Evolutionary conservation across 2,797 vertebrate species (phyloP).

Genomic region (Pseudochromis fuscus): DNA sequence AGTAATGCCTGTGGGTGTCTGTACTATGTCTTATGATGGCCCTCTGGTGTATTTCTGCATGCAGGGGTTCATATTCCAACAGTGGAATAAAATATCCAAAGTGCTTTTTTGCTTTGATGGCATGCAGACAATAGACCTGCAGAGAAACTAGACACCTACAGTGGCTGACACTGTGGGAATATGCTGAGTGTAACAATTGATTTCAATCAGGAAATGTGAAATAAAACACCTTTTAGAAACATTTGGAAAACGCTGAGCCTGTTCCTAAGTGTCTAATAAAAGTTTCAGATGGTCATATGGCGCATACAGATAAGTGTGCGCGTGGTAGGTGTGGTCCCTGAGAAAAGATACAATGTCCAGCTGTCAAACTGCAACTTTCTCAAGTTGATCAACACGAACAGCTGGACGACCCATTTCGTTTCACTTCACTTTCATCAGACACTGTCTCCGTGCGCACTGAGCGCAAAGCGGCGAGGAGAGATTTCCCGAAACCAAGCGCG

Average conservation of each 20-base stretch:
- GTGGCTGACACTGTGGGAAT: not conserved
- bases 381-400: slow-evolving; percentile 36
- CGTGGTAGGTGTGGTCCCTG: slow-evolving; percentile 42
- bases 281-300: slow-evolving; percentile 14
- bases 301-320: slow-evolving; percentile 30
- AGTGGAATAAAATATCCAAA: slow-evolving; percentile 52
- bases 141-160: slow-evolving; percentile 34
- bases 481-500: not conserved
- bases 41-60: slow-evolving; percentile 42
- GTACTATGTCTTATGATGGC: slow-evolving; percentile 13
- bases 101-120: slow-evolving; percentile 28
- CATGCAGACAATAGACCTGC: slow-evolving; percentile 29
- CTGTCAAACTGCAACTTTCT: slow-evolving; percentile 45
- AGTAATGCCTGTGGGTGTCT: slow-evolving; percentile 14
- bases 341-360: slow-evolving; percentile 14
- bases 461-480: accelerated
- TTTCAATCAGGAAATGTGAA: not conserved
- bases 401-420: not conserved
- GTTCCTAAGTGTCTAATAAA: not conserved
- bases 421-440: not conserved
- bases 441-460: not conserved
- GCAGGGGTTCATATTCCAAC: slow-evolving; percentile 52
- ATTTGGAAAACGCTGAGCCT: not conserved
- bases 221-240: not conserved
- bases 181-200: not conserved